Evolutionary conservation across 2,113 vertebrate genomes (phyloP).

Genomic region (Emydura subglobosa): DNA sequence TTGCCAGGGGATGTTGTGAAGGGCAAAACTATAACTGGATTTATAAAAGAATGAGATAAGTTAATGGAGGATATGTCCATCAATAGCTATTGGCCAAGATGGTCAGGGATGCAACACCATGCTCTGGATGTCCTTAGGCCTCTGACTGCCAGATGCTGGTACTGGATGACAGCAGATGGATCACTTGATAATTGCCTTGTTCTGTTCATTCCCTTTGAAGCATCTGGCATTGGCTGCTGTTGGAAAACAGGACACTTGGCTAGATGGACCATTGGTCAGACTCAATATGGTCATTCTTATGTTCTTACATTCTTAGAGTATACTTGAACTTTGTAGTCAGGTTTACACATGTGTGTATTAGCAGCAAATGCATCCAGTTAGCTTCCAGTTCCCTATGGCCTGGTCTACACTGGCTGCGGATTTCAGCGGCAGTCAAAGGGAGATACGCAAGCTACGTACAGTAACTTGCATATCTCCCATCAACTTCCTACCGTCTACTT

Average conservation of each 20-base stretch:
- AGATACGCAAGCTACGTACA: too few species aligned
- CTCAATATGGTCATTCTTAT: background rate
- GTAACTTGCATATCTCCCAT: too few species aligned
- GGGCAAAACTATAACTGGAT: background rate
- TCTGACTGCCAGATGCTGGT: background rate
- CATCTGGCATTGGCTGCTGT: background rate
- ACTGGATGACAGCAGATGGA: background rate
- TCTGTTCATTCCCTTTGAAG: background rate
- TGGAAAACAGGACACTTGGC: background rate
- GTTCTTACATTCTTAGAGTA: background rate
- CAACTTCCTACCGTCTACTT: too few species aligned
- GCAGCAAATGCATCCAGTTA: background rate
- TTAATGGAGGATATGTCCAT: background rate
- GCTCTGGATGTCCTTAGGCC: background rate
- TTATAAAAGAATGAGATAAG: background rate
- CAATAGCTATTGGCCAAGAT: background rate
- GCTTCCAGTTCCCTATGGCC: background rate
- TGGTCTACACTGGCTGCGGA: too few species aligned
- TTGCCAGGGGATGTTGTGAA: background rate
- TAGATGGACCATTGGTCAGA: background rate
- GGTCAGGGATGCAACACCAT: background rate
- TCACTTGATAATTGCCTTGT: background rate
- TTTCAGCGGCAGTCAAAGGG: too few species aligned
- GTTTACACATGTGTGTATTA: background rate
- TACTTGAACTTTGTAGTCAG: background rate